Evolutionary conservation across 2,113 vertebrate species (phyloP), one percentile per base, ranked within the genome.

Genomic region (Daboia siamensis): DNA sequence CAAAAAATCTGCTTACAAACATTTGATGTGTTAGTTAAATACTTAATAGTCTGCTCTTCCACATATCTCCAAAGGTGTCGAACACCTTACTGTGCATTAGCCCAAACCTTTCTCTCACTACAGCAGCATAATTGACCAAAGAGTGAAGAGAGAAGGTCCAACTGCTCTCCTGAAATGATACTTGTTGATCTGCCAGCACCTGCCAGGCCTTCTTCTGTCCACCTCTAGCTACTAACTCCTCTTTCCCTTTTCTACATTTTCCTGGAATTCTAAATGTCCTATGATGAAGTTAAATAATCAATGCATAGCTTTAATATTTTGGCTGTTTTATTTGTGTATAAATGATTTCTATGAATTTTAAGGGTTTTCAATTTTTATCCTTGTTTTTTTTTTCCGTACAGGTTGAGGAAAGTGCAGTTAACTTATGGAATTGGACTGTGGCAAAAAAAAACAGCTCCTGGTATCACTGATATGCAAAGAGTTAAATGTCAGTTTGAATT

Each of bases 401-500:
- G 99, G 90, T 98, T 90, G 98, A 99, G 96, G 98, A 99, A 93
- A 95, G 90, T 96, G 98, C 98, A 88, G 8, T 99, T 93, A 98
- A 95, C 85, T 96, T 99, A 93, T 99, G 99, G 99, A 99, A 99
- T 96, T 99, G 99, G 99, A 95, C 97, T 92, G 97, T 99, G 89
- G 97, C 97, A 24, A 98, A 97, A 94, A n/a, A 98, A 97, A 95
- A 86, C 54, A 3, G 93, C 52, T 55, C 95, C 94, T 51, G 33
- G 95, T 59, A 95, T 99, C 90, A 98, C 10, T 92, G 96, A 97
- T 90, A 96, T 97, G 23, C 98, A 98, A 91, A 98, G 97, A 97
- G 98, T 98, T 94, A 98, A 98, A 97, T 24, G 99, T 99, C 97
- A 0, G 95, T 97, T 94, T 92, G 29, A 3, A 0, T 93, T 90